These are phyloP conservation scores for Euspilapteryx auroguttella DNA, from an alignment of 2,888 invertebrate genomes.

Conservation along the genomic window DNA sequence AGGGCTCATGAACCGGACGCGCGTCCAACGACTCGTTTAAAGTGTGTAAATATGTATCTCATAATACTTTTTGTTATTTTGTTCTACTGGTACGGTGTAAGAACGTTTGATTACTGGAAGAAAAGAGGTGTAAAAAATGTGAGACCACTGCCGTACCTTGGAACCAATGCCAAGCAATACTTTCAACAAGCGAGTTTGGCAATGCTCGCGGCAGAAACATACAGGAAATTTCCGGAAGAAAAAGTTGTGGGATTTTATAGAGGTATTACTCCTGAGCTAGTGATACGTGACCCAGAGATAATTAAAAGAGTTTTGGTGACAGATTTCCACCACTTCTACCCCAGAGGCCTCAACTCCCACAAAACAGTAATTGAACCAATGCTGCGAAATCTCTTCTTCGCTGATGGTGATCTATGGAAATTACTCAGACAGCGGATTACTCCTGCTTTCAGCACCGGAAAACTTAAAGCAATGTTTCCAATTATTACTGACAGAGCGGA, in stretches of 20 bases:
- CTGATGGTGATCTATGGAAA: slow-evolving; percentile 41
- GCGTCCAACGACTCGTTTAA: background rate
- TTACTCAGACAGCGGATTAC: slow-evolving; percentile 37
- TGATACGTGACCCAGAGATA: slow-evolving; percentile 38
- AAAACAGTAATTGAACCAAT: slow-evolving; percentile 34
- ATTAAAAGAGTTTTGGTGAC: slow-evolving; percentile 30
- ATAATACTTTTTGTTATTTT: too few species aligned
- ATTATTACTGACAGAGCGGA: slow-evolving; percentile 37
- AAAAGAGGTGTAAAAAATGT: slow-evolving; percentile 34
- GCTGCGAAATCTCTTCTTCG: slow-evolving; percentile 36
- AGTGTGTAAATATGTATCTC: background rate
- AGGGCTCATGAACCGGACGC: too few species aligned
- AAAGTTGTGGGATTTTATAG: slow-evolving; percentile 37
- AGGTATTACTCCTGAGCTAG: slow-evolving; percentile 25
- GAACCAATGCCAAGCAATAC: slow-evolving; percentile 28
- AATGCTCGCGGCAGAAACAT: slow-evolving; percentile 29
- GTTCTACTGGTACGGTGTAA: slow-evolving; percentile 27
- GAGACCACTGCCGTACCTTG: slow-evolving; percentile 25
- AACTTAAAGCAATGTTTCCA: slow-evolving; percentile 43
- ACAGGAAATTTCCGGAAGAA: slow-evolving; percentile 33
- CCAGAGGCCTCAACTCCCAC: slow-evolving; percentile 30
- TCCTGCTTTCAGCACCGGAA: slow-evolving; percentile 38
- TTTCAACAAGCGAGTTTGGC: slow-evolving; percentile 26
- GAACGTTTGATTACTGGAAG: slow-evolving; percentile 34
- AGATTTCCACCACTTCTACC: slow-evolving; percentile 32